phyloP scores from a whole-genome alignment of 2,797 vertebrate species.

The Premnoplex brunnescens region DNA sequence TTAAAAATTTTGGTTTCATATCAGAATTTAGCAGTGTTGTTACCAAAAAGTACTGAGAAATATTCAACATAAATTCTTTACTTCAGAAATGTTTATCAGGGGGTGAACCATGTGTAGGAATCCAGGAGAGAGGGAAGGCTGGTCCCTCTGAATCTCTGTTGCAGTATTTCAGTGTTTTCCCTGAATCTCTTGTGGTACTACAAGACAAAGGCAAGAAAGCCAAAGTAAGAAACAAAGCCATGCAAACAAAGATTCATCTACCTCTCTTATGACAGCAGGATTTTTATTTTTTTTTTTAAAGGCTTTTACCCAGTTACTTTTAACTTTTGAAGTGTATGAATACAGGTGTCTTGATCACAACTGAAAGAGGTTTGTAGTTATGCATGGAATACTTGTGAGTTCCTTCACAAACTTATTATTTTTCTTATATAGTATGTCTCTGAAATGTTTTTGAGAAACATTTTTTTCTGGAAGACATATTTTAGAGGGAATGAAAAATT shows the following conservation, averaged over 20 bases:
- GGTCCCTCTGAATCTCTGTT: neutral
- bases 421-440: neutral
- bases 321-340: neutral
- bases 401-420: neutral
- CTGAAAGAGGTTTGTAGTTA: neutral
- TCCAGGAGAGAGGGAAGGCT: rapidly evolving
- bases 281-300: neutral
- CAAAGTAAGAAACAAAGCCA: neutral
- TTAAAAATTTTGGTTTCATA: neutral
- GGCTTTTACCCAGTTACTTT: neutral
- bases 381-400: rapidly evolving
- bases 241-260: neutral
- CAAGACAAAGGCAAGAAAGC: neutral
- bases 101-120: neutral
- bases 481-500: neutral
- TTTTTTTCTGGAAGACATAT: neutral
- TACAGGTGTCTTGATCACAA: neutral
- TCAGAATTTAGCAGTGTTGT: neutral
- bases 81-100: neutral
- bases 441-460: neutral
- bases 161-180: neutral
- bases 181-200: neutral
- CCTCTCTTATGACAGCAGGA: neutral
- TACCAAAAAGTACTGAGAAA: neutral
- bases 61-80: neutral